Percentiles rank a stretch among this genome's conserved stretches.
These are phyloP conservation scores for Drosophila obscura DNA, from an alignment of 1,140 invertebrate genomes.

Conservation along the genomic window DNA sequence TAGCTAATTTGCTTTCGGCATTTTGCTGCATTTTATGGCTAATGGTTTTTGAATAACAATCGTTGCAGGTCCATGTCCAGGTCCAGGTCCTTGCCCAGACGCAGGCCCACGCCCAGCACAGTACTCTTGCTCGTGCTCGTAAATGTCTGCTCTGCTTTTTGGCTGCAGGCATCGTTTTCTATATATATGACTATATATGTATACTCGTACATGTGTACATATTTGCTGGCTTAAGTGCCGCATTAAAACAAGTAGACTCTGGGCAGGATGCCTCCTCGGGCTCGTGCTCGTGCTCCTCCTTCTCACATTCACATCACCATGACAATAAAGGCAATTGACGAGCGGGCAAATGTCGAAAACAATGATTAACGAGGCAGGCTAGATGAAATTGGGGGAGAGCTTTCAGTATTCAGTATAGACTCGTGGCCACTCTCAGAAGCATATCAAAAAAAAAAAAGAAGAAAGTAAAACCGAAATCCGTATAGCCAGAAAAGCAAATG, in stretches of 20 bases:
- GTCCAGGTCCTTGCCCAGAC: too few relatives aligned
- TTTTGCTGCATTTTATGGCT: slow-evolving; percentile 77
- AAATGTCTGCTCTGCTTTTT: neutral
- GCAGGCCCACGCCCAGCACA: neutral
- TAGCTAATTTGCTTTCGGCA: slow-evolving; percentile 67
- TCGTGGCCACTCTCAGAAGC: slow-evolving; percentile 53
- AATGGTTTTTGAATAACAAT: slow-evolving; percentile 79
- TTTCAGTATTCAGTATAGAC: neutral
- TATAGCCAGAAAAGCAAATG: slow-evolving; percentile 1
- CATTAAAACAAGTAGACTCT: slow-evolving; percentile 65
- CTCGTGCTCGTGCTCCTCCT: too few relatives aligned
- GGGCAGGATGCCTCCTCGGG: neutral
- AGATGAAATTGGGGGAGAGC: slow-evolving; percentile 32
- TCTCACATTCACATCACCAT: slow-evolving; percentile 63
- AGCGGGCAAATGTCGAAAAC: slow-evolving; percentile 79
- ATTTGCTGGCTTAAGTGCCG: slow-evolving; percentile 78
- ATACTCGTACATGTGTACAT: slow-evolving; percentile 8
- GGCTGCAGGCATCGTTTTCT: slow-evolving; percentile 27
- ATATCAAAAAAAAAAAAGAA: slow-evolving; percentile 50
- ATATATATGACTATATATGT: slow-evolving; percentile 10
- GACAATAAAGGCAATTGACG: slow-evolving; percentile 82
- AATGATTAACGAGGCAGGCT: slow-evolving; percentile 76
- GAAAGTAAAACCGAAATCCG: slow-evolving; percentile 48
- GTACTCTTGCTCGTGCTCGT: neutral
- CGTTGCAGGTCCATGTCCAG: slow-evolving; percentile 8